Conservation (phyloP, 92 coral and sea anemone genomes). For the Plumapathes pennacea region DNA sequence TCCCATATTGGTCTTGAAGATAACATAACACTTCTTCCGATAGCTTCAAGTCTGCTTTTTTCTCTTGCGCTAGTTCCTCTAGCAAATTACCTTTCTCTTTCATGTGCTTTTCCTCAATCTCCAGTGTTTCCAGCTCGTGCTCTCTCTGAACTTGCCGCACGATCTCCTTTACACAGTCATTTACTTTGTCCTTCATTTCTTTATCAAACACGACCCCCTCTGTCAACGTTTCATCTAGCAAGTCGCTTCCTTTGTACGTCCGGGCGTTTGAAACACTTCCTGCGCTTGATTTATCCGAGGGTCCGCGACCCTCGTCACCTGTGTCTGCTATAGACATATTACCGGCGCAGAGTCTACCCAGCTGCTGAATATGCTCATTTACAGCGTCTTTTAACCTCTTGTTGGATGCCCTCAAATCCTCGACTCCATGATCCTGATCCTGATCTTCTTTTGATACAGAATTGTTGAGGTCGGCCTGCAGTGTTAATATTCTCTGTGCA, state of each 20-base stretch:
- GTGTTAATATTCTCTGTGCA: conserved; percentile 16
- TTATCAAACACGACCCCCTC: conserved; percentile 8
- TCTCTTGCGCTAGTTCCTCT: conserved; percentile 44
- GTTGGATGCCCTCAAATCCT: conserved; percentile 20
- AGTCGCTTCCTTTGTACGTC: no score
- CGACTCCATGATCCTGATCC: conserved; percentile 1
- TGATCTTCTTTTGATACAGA: conserved; percentile 7
- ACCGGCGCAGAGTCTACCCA: conserved; percentile 5
- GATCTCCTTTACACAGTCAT: conserved; percentile 18
- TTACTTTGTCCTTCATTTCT: conserved; percentile 17
- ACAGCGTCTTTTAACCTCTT: conserved; percentile 32
- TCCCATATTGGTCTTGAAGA: conserved; percentile 21
- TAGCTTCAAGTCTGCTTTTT: conserved; percentile 17
- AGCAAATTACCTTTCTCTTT: conserved; percentile 29
- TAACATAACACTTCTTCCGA: conserved; percentile 10
- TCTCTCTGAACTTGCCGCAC: conserved; percentile 15
- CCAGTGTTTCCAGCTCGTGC: conserved; percentile 63
- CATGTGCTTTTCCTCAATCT: conserved; percentile 32
- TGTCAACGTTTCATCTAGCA: no score
- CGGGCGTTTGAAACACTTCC: no score
- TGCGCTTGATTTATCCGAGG: no score
- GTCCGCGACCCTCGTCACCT: neutral
- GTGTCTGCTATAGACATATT: neutral
- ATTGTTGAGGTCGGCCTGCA: neutral
- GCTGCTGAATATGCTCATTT: conserved; percentile 10